phyloP scores from a whole-genome alignment of 2,888 invertebrate species.

The Dorcus hopei region DNA sequence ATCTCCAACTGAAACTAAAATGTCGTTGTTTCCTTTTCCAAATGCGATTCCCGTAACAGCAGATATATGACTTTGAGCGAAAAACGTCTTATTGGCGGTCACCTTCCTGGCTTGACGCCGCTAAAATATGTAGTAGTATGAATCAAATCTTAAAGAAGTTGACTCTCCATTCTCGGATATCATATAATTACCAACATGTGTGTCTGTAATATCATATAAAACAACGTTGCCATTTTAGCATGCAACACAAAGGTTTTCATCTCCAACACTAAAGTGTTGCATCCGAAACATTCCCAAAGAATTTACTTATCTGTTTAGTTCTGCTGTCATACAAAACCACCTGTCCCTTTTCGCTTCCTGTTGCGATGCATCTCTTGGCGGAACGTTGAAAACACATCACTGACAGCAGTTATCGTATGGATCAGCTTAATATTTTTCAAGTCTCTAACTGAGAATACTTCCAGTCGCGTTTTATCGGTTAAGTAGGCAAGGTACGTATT shows the following conservation, averaged over 20 bases:
- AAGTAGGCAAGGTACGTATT: slow-evolving; percentile 39
- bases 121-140: slow-evolving; percentile 28
- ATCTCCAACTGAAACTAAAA: slow-evolving; percentile 35
- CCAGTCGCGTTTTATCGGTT: slow-evolving; percentile 34
- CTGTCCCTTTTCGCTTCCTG: slow-evolving; percentile 37
- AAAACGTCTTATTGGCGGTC: slow-evolving; percentile 21
- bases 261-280: slow-evolving; percentile 35
- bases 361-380: slow-evolving; percentile 38
- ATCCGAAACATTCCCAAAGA: slow-evolving; percentile 27
- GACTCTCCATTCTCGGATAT: slow-evolving; percentile 15
- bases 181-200: slow-evolving; percentile 15
- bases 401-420: slow-evolving; percentile 36
- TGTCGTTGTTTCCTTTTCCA: slow-evolving; percentile 28
- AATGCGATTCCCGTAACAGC: slow-evolving; percentile 34
- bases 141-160: slow-evolving; percentile 30
- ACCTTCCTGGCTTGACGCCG: slow-evolving; percentile 35
- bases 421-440: slow-evolving; percentile 32
- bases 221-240: slow-evolving; percentile 23
- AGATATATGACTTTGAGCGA: slow-evolving; percentile 29
- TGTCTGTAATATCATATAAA: slow-evolving; percentile 23
- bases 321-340: slow-evolving; percentile 42
- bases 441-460: slow-evolving; percentile 39
- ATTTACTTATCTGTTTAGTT: slow-evolving; percentile 32
- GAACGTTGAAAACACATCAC: slow-evolving; percentile 35
- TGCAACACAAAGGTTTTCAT: slow-evolving; percentile 32